These are phyloP conservation scores for Syrrhaptes paradoxus DNA, from an alignment of 2,113 vertebrate genomes.

Conservation along the genomic window DNA sequence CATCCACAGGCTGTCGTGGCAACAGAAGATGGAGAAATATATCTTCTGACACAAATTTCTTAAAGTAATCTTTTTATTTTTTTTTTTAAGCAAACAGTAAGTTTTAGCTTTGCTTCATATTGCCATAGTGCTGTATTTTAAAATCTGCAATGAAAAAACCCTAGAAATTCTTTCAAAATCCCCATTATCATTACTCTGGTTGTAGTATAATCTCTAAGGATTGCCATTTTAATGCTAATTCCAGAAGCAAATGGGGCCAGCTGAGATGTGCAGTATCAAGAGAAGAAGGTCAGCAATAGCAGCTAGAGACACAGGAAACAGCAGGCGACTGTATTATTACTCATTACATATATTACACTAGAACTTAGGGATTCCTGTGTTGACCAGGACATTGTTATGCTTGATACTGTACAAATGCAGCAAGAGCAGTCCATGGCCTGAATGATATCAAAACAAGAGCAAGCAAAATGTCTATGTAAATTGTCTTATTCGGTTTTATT, in stretches of 20 bases:
- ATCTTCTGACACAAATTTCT: not conserved
- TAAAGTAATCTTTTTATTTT: not conserved
- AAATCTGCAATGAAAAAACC: not conserved
- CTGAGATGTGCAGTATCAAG: constrained; percentile 46
- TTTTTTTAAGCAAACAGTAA: not conserved
- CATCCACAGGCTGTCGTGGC: not conserved
- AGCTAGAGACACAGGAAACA: constrained; percentile 39
- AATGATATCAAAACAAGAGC: not conserved
- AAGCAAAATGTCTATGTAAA: not conserved
- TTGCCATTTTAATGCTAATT: constrained; percentile 66
- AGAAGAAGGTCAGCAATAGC: not conserved
- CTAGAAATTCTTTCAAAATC: not conserved
- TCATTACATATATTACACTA: constrained; percentile 51
- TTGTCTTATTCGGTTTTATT: not conserved
- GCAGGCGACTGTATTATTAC: constrained; percentile 56
- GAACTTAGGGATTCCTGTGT: constrained; percentile 10
- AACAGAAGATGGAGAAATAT: not conserved
- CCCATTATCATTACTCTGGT: not conserved
- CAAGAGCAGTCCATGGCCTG: not conserved
- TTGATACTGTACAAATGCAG: not conserved
- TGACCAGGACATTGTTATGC: constrained; percentile 12
- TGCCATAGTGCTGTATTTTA: not conserved
- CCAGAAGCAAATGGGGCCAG: constrained; percentile 49
- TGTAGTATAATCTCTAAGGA: constrained; percentile 45
- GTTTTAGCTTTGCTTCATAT: not conserved